Percentiles rank a stretch among this genome's conserved stretches.
phyloP scores from a whole-genome alignment of 2,113 vertebrate species.

The Spilogale gracilis region DNA sequence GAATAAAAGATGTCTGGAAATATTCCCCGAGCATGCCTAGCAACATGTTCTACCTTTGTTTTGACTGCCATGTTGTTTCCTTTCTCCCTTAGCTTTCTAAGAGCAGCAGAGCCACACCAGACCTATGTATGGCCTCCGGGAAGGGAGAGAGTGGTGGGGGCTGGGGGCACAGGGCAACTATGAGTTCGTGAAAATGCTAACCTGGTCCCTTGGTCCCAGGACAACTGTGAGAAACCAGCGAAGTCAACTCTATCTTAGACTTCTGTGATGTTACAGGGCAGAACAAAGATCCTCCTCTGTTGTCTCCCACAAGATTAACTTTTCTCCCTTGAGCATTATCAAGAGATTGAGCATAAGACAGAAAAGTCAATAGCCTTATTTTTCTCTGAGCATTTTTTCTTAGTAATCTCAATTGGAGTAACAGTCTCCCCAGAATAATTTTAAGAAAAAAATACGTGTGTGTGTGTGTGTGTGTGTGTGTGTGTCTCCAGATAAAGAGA shows the following conservation, averaged over 20 bases:
- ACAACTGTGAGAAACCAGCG: background rate
- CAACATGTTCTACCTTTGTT: conserved; percentile 18
- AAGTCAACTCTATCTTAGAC: background rate
- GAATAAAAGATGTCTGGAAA: conserved; percentile 58
- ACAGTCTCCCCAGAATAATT: background rate
- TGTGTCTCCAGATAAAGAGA: background rate
- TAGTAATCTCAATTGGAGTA: background rate
- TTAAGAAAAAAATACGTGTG: background rate
- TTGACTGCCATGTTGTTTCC: background rate
- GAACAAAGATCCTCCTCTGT: background rate
- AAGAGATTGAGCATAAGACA: background rate
- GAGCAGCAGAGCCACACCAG: background rate
- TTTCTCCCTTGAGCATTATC: background rate
- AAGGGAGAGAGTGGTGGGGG: background rate
- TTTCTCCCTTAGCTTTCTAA: background rate
- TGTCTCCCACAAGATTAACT: background rate
- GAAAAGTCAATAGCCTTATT: background rate
- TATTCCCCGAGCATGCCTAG: background rate
- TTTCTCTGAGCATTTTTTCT: background rate
- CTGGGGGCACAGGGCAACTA: background rate
- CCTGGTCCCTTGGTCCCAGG: background rate
- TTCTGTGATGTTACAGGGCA: background rate
- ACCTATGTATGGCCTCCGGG: background rate
- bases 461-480: too few species aligned
- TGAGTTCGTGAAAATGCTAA: background rate